Base-by-base conservation (phyloP, 2,888 invertebrate species). In the Machimus rusticus region DNA sequence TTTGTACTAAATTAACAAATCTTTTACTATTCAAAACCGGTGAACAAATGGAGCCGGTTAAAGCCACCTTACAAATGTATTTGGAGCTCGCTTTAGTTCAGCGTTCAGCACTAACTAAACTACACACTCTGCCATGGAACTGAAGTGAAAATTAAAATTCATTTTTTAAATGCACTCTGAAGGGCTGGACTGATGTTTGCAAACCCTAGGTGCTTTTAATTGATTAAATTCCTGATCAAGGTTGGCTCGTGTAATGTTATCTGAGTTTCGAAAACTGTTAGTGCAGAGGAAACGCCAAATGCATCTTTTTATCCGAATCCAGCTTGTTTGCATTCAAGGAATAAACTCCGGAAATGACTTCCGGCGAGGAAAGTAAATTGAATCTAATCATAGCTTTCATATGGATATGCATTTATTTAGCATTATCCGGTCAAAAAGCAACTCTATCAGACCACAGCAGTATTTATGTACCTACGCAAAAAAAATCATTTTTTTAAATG, bases 111-210 rank as follows among this genome's bases (percentile, higher is more conserved):
- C 51, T 37, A 43, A 43, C 39, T 9, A 1, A 34, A 34, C 34
- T 34, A 34, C 34, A 34, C 34, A 34, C 34, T 34, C 12, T 66
- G 23, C 66, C 28, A n/a, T n/a, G 28, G 8, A 46, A 66, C 9
- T 23, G 28, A 28, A 31, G 28, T 31, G 28, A 79, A 79, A 28
- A 28, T 79, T 51, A 79, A 51, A 28, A 51, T 51, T 79, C 46
- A 79, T 51, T 79, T 79, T 79, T 79, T 28, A 46, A 55, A 79
- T 51, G 51, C 46, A 79, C 16, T 79, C 51, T 79, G 79, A 51
- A 79, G 28, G n/a, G 79, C 5, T 51, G 16, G 31, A 79, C 14
- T 43, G 79, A 12, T 79, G 51, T 79, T 79, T 79, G 79, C 28
- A 43, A 39, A 23, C 37, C 12, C 28, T 43, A 31, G 31, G 79